Conservation (phyloP, 2,797 vertebrate species). For the Argya squamiceps region DNA sequence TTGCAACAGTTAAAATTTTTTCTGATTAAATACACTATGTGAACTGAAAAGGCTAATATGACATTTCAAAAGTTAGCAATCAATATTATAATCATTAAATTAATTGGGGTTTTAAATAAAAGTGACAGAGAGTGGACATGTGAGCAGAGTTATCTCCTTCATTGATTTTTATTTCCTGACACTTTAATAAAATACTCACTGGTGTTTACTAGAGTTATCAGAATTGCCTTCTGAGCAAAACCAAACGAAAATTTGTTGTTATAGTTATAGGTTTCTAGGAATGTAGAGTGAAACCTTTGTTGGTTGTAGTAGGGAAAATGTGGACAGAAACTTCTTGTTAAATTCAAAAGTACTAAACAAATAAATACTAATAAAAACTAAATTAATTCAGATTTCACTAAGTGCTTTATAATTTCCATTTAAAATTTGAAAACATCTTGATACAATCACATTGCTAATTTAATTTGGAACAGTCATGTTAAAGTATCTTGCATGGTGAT, state of each 20-base stretch:
- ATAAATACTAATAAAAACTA: not conserved
- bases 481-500: not conserved
- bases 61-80: slow-evolving; percentile 46
- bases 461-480: not conserved
- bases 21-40: not conserved
- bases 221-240: not conserved
- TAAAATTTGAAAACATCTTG: not conserved
- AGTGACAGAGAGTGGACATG: not conserved
- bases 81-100: slow-evolving; percentile 36
- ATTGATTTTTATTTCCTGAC: slow-evolving; percentile 39
- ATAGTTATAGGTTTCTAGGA: not conserved
- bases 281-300: not conserved
- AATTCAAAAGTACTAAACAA: not conserved
- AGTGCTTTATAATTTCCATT: not conserved
- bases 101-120: slow-evolving; percentile 43
- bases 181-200: slow-evolving; percentile 5
- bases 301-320: not conserved
- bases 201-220: not conserved
- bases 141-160: slow-evolving; percentile 3
- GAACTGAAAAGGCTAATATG: not conserved
- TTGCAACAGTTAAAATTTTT: not conserved
- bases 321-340: not conserved
- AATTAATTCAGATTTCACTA: not conserved
- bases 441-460: not conserved
- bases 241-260: not conserved